Percentiles rank a stretch among this genome's conserved stretches.
These are phyloP conservation scores for Palythoa heliodiscus DNA, from an alignment of 92 coral and sea anemone species.

Conservation along the genomic window DNA sequence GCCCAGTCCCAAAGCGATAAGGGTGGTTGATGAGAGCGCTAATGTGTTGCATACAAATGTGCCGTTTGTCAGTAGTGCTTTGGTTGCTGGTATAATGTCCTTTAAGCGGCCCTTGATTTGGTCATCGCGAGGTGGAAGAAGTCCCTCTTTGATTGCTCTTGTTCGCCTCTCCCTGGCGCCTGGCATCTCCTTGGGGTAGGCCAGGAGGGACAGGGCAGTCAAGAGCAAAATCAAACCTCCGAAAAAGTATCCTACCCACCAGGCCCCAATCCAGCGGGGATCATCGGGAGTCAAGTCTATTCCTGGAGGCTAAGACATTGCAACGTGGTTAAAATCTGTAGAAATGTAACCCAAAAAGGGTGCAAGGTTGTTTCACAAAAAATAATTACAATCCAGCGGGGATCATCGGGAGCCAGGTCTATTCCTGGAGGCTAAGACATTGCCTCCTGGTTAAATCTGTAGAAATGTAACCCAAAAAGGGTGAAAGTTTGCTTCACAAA, in stretches of 20 bases:
- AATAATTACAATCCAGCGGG: constrained; percentile 97
- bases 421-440: constrained; percentile 90
- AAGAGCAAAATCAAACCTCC: constrained; percentile 86
- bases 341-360: too few relatives aligned
- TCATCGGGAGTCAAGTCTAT: constrained; percentile 92
- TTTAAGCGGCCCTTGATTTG: constrained; percentile 82
- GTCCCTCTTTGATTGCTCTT: constrained; percentile 84
- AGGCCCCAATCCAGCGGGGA: constrained; percentile 99
- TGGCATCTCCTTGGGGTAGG: constrained; percentile 98
- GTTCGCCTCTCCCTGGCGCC: constrained; percentile 89
- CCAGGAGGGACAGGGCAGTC: constrained; percentile 90
- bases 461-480: too few relatives aligned
- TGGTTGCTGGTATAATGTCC: constrained; percentile 94
- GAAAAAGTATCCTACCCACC: constrained; percentile 99
- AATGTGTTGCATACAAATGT: constrained; percentile 89
- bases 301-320: constrained; percentile 86
- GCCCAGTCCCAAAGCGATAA: constrained; percentile 93
- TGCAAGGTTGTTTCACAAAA: too few relatives aligned
- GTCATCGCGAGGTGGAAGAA: constrained; percentile 85
- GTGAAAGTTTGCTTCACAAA: too few relatives aligned
- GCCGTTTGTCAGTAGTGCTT: constrained; percentile 80
- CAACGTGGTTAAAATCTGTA: neutral
- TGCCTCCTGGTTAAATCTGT: neutral
- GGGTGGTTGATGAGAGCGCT: constrained; percentile 93
- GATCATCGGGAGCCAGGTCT: constrained; percentile 93